Evolutionary conservation across 2,113 vertebrate species (phyloP), one percentile per base, ranked within the genome.

Genomic region (Toxostoma redivivum): DNA sequence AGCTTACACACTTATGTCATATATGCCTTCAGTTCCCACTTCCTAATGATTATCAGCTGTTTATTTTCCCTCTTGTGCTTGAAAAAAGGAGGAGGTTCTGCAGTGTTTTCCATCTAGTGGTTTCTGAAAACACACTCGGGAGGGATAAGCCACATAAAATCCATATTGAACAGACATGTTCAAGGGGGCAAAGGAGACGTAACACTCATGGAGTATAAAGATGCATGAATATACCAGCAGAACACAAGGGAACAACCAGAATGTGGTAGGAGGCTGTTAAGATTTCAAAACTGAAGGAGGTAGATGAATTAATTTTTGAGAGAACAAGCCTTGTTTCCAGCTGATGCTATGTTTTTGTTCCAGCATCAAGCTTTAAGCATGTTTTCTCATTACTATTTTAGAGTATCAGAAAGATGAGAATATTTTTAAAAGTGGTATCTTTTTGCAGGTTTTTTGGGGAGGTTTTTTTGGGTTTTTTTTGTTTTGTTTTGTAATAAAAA

Each of bases 11-110:
- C 70, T 83, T 94, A 88, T 71, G 83, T 88, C 88, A 81, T 64
- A 44, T 35, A 57, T 61, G 64, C 78, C 73, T 81, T 92, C 91
- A 76, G 78, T 54, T 91, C 62, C 70, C 71, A 85, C 58, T 90
- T 85, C 47, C 78, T 97, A 95, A 94, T 91, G 87, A 95, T 82
- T 92, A 85, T 95, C 90, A 96, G 66, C 73, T 97, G 94, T 27
- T 79, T 87, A 56, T 74, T 95, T 91, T 91, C 72, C 56, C 50
- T 79, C 86, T 85, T 50, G 24, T 33, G 37, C 70, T 92, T 21
- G 14, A 72, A 89, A 86, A 86, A 91, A 95, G 72, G 25, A 50
- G 37, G 81, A 76, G 73, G 45, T 91, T 92, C 45, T 76, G 12
- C 48, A 87, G 44, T 0, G 2, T 79, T 94, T 89, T 78, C 83